Evolutionary conservation across 1,140 invertebrate genomes (phyloP).

Genomic region (Plodia interpunctella): DNA sequence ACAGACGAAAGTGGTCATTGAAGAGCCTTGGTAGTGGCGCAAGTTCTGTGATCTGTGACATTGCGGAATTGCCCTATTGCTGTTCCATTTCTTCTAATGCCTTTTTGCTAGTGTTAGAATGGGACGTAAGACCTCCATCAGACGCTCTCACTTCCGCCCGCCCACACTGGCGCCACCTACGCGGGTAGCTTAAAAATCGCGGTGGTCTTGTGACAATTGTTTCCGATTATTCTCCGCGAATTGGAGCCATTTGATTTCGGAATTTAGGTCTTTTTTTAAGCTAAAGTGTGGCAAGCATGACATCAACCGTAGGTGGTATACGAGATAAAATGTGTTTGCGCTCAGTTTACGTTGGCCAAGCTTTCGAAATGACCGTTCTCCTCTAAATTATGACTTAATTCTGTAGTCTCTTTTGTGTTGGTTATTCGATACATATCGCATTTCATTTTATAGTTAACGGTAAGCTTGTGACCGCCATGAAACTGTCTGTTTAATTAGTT

Average conservation of each 20-base stretch:
- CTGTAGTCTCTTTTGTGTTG: conserved; percentile 48
- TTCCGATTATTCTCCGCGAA: conserved; percentile 17
- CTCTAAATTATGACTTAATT: conserved; percentile 71
- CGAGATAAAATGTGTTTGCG: conserved; percentile 47
- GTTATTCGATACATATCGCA: conserved; percentile 46
- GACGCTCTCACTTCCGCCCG: conserved; percentile 73
- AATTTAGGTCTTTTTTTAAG: conserved; percentile 28
- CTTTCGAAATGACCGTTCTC: conserved; percentile 58
- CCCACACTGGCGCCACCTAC: conserved; percentile 67
- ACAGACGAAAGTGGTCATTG: conserved; percentile 66
- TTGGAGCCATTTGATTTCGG: conserved; percentile 25
- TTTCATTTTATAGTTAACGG: conserved; percentile 24
- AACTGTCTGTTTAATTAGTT: background rate
- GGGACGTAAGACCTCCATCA: conserved; percentile 44
- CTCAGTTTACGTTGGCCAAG: conserved; percentile 39
- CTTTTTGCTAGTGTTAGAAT: conserved; percentile 45
- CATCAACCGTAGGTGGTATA: conserved; percentile 61
- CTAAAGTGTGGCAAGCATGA: conserved; percentile 49
- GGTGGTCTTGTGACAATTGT: conserved; percentile 52
- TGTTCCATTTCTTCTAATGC: conserved; percentile 36
- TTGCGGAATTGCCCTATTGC: conserved; percentile 48
- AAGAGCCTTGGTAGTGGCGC: conserved; percentile 61
- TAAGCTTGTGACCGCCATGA: conserved; percentile 10
- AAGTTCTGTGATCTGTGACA: conserved; percentile 66
- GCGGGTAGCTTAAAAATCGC: conserved; percentile 61